These are phyloP conservation scores for Mesorhabditis spiculigera DNA, from an alignment of 2,888 invertebrate species.

Conservation along the genomic window DNA sequence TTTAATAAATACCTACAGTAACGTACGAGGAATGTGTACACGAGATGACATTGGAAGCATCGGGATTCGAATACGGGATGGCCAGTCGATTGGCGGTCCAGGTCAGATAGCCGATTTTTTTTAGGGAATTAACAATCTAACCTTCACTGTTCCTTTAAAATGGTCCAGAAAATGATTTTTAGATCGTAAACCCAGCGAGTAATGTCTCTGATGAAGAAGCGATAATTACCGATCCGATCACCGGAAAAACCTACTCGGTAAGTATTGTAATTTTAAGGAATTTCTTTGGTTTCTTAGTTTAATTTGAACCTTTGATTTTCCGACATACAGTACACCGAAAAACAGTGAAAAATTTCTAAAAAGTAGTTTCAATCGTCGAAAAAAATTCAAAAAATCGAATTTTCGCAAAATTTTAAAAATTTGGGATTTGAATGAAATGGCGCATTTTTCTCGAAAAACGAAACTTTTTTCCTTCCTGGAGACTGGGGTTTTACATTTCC, in stretches of 20 bases:
- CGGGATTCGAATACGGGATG: conserved; percentile 51
- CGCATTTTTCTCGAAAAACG: too few species aligned
- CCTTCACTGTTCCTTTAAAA: not conserved
- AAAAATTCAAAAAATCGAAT: not conserved
- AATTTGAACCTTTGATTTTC: too few species aligned
- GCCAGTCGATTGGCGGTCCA: conserved; percentile 50
- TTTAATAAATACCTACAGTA: conserved; percentile 14
- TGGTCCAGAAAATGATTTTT: conserved; percentile 62
- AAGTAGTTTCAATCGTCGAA: too few species aligned
- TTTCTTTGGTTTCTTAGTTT: too few species aligned
- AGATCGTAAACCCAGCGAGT: conserved; percentile 79
- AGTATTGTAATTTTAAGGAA: not conserved
- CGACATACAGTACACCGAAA: too few species aligned
- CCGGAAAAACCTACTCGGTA: conserved; percentile 22
- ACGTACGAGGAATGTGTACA: conserved; percentile 41
- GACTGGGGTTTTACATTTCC: too few species aligned
- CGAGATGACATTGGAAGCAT: conserved; percentile 42
- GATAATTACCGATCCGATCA: conserved; percentile 51
- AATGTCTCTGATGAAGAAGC: conserved; percentile 80
- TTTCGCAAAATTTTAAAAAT: conserved; percentile 9
- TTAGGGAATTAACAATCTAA: too few species aligned
- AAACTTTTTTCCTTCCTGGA: too few species aligned
- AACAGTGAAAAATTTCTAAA: too few species aligned
- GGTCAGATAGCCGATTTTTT: conserved; percentile 14
- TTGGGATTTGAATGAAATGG: too few species aligned